These are phyloP conservation scores for Trachymyrmex septentrionalis DNA, from an alignment of 1,140 invertebrate species.

Conservation along the genomic window DNA sequence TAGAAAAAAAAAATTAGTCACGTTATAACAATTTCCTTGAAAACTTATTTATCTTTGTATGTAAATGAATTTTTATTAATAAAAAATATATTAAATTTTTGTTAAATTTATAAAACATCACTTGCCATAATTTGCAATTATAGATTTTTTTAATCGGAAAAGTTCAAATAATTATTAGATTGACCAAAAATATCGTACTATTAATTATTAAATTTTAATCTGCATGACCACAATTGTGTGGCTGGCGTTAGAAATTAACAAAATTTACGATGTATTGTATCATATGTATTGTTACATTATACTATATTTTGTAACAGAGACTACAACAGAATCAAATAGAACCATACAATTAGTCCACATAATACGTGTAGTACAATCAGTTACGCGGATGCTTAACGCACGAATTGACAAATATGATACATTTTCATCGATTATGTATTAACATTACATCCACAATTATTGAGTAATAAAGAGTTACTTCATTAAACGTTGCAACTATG, in stretches of 20 bases:
- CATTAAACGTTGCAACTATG: background rate
- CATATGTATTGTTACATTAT: conserved; percentile 1
- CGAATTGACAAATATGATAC: background rate
- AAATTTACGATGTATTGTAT: background rate
- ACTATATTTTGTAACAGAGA: background rate
- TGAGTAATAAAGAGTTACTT: conserved; percentile 13
- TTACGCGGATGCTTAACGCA: background rate
- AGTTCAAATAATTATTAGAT: background rate
- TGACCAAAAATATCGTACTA: background rate
- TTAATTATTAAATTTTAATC: conserved; percentile 20
- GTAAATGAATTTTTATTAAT: too few relatives aligned
- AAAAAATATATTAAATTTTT: too few relatives aligned
- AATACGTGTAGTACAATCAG: conserved; percentile 11
- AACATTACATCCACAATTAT: conserved; percentile 34
- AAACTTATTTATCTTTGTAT: background rate
- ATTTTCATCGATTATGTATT: conserved; percentile 29
- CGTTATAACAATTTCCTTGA: background rate
- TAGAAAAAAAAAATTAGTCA: background rate
- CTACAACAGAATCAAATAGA: conserved; percentile 29
- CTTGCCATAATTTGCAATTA: background rate
- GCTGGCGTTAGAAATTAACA: background rate
- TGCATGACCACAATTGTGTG: background rate
- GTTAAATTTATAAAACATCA: background rate
- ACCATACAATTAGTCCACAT: conserved; percentile 11
- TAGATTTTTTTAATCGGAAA: background rate